A percentile compares a stretch with the other conserved stretches of the same genome.
phyloP scores from a whole-genome alignment of 2,113 vertebrate genomes.

The Hippopotamus amphibius region DNA sequence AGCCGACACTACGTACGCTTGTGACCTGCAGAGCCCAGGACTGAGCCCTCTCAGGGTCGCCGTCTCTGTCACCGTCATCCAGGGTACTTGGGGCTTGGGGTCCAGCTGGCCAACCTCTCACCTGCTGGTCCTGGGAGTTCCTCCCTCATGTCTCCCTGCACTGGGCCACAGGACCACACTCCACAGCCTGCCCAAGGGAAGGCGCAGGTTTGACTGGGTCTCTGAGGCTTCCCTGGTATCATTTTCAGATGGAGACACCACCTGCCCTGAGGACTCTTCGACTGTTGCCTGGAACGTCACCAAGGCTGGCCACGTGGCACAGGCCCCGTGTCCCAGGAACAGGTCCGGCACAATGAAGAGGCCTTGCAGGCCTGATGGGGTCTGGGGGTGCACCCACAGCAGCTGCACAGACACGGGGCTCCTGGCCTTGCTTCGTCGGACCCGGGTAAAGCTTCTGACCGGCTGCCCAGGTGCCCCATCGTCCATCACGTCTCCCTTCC shows the following conservation, averaged over 20 bases:
- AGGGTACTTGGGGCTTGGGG: constrained; percentile 34
- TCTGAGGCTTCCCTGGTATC: not conserved
- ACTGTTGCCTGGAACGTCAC: constrained; percentile 74
- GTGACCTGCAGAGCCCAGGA: constrained; percentile 68
- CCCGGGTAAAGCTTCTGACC: constrained; percentile 60
- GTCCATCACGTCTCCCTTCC: not conserved
- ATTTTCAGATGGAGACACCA: constrained; percentile 67
- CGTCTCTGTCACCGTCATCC: constrained; percentile 64
- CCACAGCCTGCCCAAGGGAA: not conserved
- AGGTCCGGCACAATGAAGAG: constrained; percentile 63
- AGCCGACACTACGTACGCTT: constrained; percentile 46
- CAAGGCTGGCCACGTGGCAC: constrained; percentile 74
- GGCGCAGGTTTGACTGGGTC: not conserved
- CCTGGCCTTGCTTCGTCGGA: not conserved
- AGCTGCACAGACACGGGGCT: constrained; percentile 66
- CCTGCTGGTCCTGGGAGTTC: not conserved
- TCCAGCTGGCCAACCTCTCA: fast-evolving
- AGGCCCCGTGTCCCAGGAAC: constrained; percentile 62
- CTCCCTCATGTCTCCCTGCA: not conserved
- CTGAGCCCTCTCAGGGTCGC: not conserved
- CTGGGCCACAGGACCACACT: not conserved
- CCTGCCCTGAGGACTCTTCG: constrained; percentile 65
- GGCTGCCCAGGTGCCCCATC: not conserved
- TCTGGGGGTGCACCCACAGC: constrained; percentile 63
- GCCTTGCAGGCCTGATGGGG: constrained; percentile 50